These are phyloP conservation scores for Anniella stebbinsi DNA, from an alignment of 2,797 vertebrate species.

Conservation along the genomic window DNA sequence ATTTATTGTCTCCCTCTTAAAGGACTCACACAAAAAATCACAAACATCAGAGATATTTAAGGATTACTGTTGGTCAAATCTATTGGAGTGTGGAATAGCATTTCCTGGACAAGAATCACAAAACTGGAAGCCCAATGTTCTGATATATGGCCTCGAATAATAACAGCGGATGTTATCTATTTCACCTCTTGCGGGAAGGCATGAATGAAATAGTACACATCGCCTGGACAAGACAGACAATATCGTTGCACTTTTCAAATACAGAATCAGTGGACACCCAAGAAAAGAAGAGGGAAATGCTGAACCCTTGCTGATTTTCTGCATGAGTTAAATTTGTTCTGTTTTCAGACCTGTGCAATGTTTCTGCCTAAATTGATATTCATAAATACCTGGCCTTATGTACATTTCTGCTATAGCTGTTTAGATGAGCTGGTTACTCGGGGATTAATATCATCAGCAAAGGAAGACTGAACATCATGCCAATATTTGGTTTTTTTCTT, in stretches of 20 bases:
- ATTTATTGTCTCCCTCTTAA: not conserved
- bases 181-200: conserved; percentile 5
- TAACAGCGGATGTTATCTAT: not conserved
- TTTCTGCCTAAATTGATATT: conserved; percentile 53
- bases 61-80: conserved; percentile 31
- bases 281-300: conserved; percentile 40
- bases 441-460: conserved; percentile 47
- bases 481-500: conserved; percentile 43
- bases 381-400: not conserved
- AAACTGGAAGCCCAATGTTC: conserved; percentile 13
- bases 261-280: conserved; percentile 2
- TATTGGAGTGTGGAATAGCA: not conserved
- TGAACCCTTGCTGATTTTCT: conserved; percentile 67
- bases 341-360: conserved; percentile 33
- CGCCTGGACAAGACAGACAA: conserved; percentile 24
- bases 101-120: not conserved
- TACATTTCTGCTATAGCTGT: conserved; percentile 41
- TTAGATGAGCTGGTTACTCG: conserved; percentile 48
- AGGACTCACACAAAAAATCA: not conserved
- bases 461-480: conserved; percentile 38
- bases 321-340: conserved; percentile 66
- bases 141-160: not conserved
- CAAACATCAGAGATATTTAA: conserved; percentile 42
- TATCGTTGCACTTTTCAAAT: conserved; percentile 19
- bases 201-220: conserved; percentile 8